These are phyloP conservation scores for Alcis repandata DNA, from an alignment of 2,888 invertebrate genomes.

Conservation along the genomic window DNA sequence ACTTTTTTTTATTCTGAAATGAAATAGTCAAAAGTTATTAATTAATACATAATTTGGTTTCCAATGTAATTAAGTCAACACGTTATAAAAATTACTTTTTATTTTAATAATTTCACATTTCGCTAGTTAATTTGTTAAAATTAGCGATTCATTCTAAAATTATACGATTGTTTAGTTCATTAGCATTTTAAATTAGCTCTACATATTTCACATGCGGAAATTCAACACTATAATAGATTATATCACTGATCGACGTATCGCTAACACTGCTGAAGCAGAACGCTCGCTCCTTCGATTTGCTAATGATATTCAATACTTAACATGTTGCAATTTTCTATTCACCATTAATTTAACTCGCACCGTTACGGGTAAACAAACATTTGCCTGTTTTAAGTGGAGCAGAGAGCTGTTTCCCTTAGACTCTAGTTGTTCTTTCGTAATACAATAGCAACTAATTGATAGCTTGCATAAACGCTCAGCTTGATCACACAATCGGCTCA, in stretches of 20 bases:
- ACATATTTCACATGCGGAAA: conserved; percentile 27
- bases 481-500: conserved; percentile 64
- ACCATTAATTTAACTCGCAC: conserved; percentile 55
- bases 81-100: neutral
- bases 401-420: conserved; percentile 65
- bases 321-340: conserved; percentile 51
- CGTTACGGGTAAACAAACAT: conserved; percentile 56
- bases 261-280: conserved; percentile 33
- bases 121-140: neutral
- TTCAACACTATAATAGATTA: conserved; percentile 21
- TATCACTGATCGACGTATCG: conserved; percentile 26
- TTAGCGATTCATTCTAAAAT: neutral
- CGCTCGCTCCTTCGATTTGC: conserved; percentile 20
- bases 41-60: too few species aligned
- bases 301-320: conserved; percentile 41
- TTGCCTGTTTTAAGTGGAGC: conserved; percentile 66
- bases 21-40: too few species aligned
- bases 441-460: conserved; percentile 81
- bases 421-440: conserved; percentile 69
- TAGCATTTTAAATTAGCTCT: conserved; percentile 7
- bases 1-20: too few species aligned
- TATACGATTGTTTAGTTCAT: neutral
- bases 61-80: too few species aligned
- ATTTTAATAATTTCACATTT: too few species aligned
- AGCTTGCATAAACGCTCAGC: conserved; percentile 77